These are phyloP conservation scores for Vulpes ferrilata DNA, from an alignment of 2,113 vertebrate species.

Conservation along the genomic window DNA sequence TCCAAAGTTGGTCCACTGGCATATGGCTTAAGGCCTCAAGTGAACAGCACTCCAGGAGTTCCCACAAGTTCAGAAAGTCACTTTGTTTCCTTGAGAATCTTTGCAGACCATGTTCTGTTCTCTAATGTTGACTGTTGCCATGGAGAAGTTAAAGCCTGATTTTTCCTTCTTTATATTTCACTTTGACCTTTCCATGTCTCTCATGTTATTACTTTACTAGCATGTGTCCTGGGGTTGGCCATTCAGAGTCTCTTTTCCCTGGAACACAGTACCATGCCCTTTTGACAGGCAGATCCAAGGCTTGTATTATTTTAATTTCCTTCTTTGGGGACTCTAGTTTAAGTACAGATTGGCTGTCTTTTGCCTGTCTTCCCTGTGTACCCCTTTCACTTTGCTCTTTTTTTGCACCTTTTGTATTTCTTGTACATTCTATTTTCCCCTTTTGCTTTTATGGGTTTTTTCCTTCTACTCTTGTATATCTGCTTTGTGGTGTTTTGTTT, in stretches of 20 bases:
- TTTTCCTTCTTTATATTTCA: not conserved
- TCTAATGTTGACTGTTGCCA: not conserved
- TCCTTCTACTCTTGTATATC: not conserved
- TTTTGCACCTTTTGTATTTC: not conserved
- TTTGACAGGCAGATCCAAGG: not conserved
- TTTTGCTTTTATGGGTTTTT: not conserved
- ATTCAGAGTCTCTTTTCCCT: not conserved
- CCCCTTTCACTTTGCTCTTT: not conserved
- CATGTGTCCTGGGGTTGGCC: not conserved
- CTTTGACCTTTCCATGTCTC: not conserved
- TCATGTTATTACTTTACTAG: not conserved
- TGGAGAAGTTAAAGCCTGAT: not conserved
- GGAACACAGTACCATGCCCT: not conserved
- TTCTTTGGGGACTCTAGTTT: not conserved
- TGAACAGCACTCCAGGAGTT: not conserved
- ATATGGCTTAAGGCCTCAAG: not conserved
- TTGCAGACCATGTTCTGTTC: not conserved
- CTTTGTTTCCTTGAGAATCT: not conserved
- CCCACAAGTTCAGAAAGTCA: not conserved
- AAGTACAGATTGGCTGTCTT: not conserved
- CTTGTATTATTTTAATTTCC: not conserved
- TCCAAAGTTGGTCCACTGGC: not conserved
- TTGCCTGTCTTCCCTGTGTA: rapidly evolving
- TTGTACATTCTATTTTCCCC: not conserved
- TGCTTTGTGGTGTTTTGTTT: not conserved